Percentiles rank a stretch among this genome's conserved stretches.
Evolutionary conservation across 2,113 vertebrate species (phyloP).

Genomic region (Psephotus haematonotus): DNA sequence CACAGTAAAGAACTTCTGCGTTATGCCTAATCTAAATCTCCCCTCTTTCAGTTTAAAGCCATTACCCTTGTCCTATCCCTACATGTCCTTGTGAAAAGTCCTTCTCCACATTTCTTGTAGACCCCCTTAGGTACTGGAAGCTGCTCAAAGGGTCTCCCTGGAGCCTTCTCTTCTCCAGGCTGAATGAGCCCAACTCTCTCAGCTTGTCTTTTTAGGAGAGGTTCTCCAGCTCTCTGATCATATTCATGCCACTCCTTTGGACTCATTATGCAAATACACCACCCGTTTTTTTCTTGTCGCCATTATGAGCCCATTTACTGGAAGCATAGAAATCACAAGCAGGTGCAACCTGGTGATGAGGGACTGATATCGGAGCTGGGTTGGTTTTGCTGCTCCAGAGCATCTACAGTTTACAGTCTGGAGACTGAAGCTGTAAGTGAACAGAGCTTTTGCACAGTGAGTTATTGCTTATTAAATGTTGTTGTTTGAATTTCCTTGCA

Average conservation of each 20-base stretch:
- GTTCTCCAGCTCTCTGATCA: background rate
- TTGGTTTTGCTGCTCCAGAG: background rate
- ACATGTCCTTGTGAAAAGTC: background rate
- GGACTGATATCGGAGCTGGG: background rate
- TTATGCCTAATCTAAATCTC: background rate
- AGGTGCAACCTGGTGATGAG: background rate
- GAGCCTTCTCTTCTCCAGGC: background rate
- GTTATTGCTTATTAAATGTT: slow-evolving; percentile 3
- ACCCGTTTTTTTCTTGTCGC: background rate
- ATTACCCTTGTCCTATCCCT: background rate
- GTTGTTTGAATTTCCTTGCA: background rate
- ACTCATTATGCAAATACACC: background rate
- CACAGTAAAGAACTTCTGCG: background rate
- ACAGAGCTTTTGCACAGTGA: background rate
- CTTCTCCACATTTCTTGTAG: background rate
- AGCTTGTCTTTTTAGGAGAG: background rate
- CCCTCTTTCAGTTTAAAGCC: background rate
- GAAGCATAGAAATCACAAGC: background rate
- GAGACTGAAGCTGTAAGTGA: background rate
- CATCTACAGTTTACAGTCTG: background rate
- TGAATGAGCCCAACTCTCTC: background rate
- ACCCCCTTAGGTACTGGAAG: background rate
- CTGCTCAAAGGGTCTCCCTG: background rate
- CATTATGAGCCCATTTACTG: background rate
- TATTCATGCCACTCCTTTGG: background rate